Evolutionary conservation across 2,113 vertebrate species (phyloP), one percentile per base, ranked within the genome.

Genomic region (Pituophis catenifer): DNA sequence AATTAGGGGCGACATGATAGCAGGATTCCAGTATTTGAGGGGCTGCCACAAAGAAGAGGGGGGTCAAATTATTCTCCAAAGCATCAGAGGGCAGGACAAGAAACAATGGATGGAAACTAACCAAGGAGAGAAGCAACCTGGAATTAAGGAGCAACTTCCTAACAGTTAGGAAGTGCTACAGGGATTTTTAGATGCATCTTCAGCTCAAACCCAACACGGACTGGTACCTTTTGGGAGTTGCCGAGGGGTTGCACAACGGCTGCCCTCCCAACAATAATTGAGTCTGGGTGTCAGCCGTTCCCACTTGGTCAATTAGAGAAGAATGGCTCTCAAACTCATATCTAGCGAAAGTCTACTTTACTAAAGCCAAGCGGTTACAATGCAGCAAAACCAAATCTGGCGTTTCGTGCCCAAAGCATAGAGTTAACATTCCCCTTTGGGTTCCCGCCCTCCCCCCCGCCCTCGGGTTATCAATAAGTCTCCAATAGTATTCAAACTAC

Each of bases 201-300:
- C 12, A 75, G n/a, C n/a, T 33, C 29, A 33, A 15, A 15, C 5
- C 65, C 65, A 75, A 33, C 5, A 75, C 5, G n/a, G n/a, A 17
- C n/a, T 75, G 70, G n/a, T 17, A 13, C 29, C 29, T 70, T 70
- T 8, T 33, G 70, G 70, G 70, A 15, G 17, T 75, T 75, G 70
- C n/a, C n/a, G 5, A 75, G 70, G 15, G 70, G 6, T 17, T 75
- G 70, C 70, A 17, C 1, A 5, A 75, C 3, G 6, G 70, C n/a
- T 33, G 5, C 5, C 26, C 15, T 92, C 95, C 91, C 91, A 92
- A 92, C 90, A 95, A 92, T 95, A 52, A 89, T 62, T 96, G 94
- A 93, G 89, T 96, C 96, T 75, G 59, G 59, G 59, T 65, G 10
- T 5, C 26, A 5, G 26, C 26, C 26, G 0, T 65, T 26, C 59